Base-by-base conservation (phyloP, 2,113 vertebrate genomes). In the Melierax canorus region DNA sequence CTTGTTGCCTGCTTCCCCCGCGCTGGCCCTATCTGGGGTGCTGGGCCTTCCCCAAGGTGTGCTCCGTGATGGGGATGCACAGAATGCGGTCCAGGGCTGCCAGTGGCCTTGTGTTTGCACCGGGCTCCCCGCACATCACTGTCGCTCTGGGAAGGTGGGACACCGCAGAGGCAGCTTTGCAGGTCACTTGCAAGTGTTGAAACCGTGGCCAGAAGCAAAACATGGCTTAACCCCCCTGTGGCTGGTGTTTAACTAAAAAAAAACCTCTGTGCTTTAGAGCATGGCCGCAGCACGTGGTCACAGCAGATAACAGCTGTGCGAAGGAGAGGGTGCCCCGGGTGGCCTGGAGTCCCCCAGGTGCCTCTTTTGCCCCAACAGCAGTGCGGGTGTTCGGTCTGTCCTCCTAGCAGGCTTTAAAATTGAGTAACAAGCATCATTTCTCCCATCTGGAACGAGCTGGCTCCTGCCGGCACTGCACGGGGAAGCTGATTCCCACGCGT, bases 141-240 rank as follows among this genome's bases (percentile, higher is more conserved):
- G 74, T 68, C 2, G 1, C 76, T 50, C 59, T 4, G 3, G 41
- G 56, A 75, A 78, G 22, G 26, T 55, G 92, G 85, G 48, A 80
- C 30, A 7, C 19, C 1, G 7, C 87, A 45, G 75, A 71, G 46
- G 30, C 75, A 71, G 79, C 82, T 86, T 26, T 63, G 78, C 85
- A 88, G 88, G 78, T 90, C 74, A 13, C 72, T 86, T 1, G 0
- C 11, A 17, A 75, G 67, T 48, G 43, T 18, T 38, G 75, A 88
- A 93, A 80, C 45, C 3, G 0, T 7, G 82, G 34, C 63, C 92
- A 86, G 88, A 68, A 84, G 39, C 46, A 68, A 85, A 90, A 48
- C 36, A 5, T 0, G 0, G 18, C 29, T 84, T 75, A 71, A 48
- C 14, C 27, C 20, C 20, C 11, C 5, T 0, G 0, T 38, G 66